phyloP scores from a whole-genome alignment of 2,888 invertebrate species.

The Acleris laterana region DNA sequence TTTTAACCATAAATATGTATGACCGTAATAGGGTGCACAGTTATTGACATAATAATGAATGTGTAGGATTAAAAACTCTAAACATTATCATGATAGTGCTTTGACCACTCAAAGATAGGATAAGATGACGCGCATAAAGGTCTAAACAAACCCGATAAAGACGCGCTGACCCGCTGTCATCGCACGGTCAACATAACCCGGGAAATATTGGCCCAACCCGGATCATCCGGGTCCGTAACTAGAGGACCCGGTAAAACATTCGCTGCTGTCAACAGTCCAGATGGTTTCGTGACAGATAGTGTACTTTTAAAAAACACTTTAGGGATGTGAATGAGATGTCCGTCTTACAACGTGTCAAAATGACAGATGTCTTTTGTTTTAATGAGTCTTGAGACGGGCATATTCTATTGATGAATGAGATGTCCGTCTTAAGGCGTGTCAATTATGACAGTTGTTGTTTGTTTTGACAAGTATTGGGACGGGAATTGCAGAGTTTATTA shows the following conservation, averaged over 20 bases:
- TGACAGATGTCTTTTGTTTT: too few species aligned
- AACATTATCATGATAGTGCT: too few species aligned
- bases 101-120: background rate
- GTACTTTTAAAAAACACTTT: background rate
- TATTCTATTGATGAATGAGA: too few species aligned
- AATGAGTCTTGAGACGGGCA: too few species aligned
- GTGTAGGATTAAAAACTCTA: too few species aligned
- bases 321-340: too few species aligned
- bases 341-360: background rate
- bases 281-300: background rate
- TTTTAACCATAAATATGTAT: too few species aligned
- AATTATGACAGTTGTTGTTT: background rate
- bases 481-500: too few species aligned
- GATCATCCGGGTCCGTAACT: conserved; percentile 12
- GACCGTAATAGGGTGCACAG: too few species aligned
- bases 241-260: conserved; percentile 16
- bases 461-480: too few species aligned
- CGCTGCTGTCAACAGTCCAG: conserved; percentile 1
- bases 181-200: conserved; percentile 11
- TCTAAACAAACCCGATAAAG: conserved; percentile 2
- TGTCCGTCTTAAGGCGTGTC: too few species aligned
- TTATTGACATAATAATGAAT: too few species aligned
- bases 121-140: conserved; percentile 4
- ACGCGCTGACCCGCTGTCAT: conserved; percentile 13
- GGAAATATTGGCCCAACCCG: conserved; percentile 15